Evolutionary conservation across 2,888 invertebrate species (phyloP).

Genomic region (Invenusta paracnida): DNA sequence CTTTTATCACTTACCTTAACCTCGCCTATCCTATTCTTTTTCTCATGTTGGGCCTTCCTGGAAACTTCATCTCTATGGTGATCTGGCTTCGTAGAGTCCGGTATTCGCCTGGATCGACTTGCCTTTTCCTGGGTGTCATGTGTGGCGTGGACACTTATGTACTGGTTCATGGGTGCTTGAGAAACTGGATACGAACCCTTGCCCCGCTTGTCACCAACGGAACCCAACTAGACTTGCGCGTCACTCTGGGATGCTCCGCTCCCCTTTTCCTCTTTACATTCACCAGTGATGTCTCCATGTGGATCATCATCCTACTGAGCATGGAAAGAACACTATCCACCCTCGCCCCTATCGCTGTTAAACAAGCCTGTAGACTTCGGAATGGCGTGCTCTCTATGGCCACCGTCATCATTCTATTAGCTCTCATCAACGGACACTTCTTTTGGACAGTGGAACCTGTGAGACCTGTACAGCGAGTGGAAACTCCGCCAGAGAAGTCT

Average conservation of each 20-base stretch:
- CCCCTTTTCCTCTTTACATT: constrained; percentile 44
- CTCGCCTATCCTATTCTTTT: constrained; percentile 37
- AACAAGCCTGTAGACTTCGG: constrained; percentile 33
- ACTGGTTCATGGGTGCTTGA: constrained; percentile 42
- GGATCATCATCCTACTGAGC: constrained; percentile 43
- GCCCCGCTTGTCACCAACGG: neutral
- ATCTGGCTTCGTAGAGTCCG: constrained; percentile 42
- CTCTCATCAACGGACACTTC: constrained; percentile 32
- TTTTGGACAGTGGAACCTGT: constrained; percentile 4
- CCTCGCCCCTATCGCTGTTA: constrained; percentile 36
- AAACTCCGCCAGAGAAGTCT: constrained; percentile 32
- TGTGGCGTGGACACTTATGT: constrained; percentile 43
- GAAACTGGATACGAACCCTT: constrained; percentile 41
- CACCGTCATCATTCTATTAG: neutral
- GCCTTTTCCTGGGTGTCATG: constrained; percentile 42
- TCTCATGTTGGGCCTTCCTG: constrained; percentile 41
- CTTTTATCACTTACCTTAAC: constrained; percentile 14
- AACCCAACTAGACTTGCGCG: constrained; percentile 33
- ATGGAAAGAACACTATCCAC: constrained; percentile 40
- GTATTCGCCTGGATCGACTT: constrained; percentile 41
- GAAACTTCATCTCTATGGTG: constrained; percentile 41
- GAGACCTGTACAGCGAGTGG: neutral
- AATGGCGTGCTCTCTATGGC: constrained; percentile 41
- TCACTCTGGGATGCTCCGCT: constrained; percentile 24
- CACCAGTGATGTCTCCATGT: constrained; percentile 39